These are phyloP conservation scores for Betta splendens DNA, from an alignment of 2,797 vertebrate genomes.

Conservation along the genomic window DNA sequence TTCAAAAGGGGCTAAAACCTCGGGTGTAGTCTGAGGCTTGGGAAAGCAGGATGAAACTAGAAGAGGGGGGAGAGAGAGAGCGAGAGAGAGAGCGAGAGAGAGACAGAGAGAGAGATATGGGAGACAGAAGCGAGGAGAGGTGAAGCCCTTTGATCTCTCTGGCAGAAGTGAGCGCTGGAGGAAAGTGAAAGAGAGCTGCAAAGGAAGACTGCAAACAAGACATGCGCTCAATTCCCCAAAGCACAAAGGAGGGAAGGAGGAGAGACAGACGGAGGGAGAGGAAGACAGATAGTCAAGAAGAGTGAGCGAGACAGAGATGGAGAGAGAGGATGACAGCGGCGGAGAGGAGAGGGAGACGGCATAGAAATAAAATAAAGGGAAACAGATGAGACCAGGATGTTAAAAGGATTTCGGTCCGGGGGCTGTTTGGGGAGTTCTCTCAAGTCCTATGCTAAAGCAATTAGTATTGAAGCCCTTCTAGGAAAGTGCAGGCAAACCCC, in stretches of 20 bases:
- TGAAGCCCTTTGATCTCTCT: slow-evolving; percentile 83
- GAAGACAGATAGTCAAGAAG: slow-evolving; percentile 49
- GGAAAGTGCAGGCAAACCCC: slow-evolving; percentile 72
- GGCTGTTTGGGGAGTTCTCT: slow-evolving; percentile 75
- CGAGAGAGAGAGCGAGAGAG: no score
- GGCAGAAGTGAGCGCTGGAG: slow-evolving; percentile 69
- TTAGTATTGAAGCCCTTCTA: slow-evolving; percentile 81
- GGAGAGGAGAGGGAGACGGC: slow-evolving; percentile 33
- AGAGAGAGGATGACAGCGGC: slow-evolving; percentile 45
- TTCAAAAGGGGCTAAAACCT: slow-evolving; percentile 73
- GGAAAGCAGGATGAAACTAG: slow-evolving; percentile 67
- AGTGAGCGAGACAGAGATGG: slow-evolving; percentile 53
- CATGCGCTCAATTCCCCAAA: slow-evolving; percentile 70
- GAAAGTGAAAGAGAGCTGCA: slow-evolving; percentile 64
- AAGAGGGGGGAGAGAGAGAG: no score
- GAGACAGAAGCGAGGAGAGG: slow-evolving; percentile 68
- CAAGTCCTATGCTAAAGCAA: slow-evolving; percentile 78
- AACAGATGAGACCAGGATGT: slow-evolving; percentile 76
- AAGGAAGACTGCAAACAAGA: slow-evolving; percentile 73
- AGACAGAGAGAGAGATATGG: slow-evolving; percentile 59
- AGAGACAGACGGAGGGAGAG: slow-evolving; percentile 43
- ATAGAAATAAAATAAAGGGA: slow-evolving; percentile 60
- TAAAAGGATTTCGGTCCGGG: slow-evolving; percentile 73
- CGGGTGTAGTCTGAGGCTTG: slow-evolving; percentile 61
- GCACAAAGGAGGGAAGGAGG: slow-evolving; percentile 36